Evolutionary conservation across 1,140 invertebrate species (phyloP).

Genomic region (Leptinotarsa texana): DNA sequence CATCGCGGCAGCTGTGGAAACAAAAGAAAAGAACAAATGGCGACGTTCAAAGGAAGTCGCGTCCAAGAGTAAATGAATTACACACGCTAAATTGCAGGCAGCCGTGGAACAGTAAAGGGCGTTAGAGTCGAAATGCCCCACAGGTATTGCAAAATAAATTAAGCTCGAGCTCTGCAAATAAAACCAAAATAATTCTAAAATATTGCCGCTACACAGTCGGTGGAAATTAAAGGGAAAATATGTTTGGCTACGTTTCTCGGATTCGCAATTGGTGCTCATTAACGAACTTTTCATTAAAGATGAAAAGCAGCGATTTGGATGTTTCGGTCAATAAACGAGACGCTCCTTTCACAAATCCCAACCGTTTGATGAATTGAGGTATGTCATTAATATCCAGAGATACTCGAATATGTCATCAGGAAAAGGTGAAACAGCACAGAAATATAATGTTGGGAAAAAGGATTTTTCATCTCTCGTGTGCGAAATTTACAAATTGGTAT

Average conservation of each 20-base stretch:
- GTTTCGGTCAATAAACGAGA: not conserved
- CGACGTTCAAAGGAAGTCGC: constrained; percentile 1
- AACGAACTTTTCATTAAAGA: not conserved
- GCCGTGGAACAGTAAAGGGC: constrained; percentile 7
- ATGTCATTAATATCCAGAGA: too few relatives aligned
- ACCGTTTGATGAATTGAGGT: too few relatives aligned
- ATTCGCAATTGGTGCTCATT: constrained; percentile 2
- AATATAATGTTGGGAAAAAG: too few relatives aligned
- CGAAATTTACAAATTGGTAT: too few relatives aligned
- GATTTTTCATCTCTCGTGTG: too few relatives aligned
- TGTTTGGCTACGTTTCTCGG: constrained; percentile 5
- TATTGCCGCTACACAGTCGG: not conserved
- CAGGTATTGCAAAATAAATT: constrained; percentile 8
- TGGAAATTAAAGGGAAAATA: constrained; percentile 6
- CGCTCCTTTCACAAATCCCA: not conserved
- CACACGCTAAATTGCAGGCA: constrained; percentile 5
- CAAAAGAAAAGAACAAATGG: constrained; percentile 6
- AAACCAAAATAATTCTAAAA: constrained; percentile 7
- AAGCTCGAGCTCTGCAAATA: constrained; percentile 7
- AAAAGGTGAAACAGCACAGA: too few relatives aligned
- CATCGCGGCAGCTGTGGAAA: constrained; percentile 1
- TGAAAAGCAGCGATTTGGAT: not conserved
- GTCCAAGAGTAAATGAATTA: constrained; percentile 6
- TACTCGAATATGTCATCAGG: too few relatives aligned
- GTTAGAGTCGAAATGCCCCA: constrained; percentile 5